These are phyloP conservation scores for Bovichtus diacanthus DNA, from an alignment of 2,797 vertebrate species.

Conservation along the genomic window DNA sequence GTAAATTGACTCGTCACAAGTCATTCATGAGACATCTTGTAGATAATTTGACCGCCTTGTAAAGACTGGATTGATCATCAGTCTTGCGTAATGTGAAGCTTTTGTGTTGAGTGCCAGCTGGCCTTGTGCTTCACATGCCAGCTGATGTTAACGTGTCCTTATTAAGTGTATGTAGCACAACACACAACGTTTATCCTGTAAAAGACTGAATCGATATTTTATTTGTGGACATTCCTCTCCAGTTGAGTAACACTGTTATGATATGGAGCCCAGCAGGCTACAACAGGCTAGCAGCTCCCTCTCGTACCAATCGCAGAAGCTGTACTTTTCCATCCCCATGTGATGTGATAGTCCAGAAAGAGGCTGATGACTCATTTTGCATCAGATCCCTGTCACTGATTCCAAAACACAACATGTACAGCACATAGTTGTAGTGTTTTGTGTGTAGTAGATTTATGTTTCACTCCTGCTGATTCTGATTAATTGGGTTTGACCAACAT, in stretches of 20 bases:
- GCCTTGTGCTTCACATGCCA: neutral
- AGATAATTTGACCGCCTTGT: neutral
- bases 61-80: slow-evolving; percentile 11
- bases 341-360: neutral
- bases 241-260: slow-evolving; percentile 5
- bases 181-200: neutral
- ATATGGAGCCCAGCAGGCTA: slow-evolving; percentile 53
- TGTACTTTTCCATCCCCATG: slow-evolving; percentile 58
- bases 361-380: slow-evolving; percentile 26
- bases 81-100: slow-evolving; percentile 2
- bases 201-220: slow-evolving; percentile 13
- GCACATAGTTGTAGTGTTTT: neutral
- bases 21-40: neutral
- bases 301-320: slow-evolving; percentile 30
- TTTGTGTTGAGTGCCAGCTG: slow-evolving; percentile 1
- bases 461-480: neutral
- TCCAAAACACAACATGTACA: neutral
- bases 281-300: slow-evolving; percentile 57
- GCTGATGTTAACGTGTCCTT: neutral
- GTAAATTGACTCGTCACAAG: neutral
- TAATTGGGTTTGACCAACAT: neutral
- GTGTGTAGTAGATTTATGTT: neutral
- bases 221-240: slow-evolving; percentile 19
- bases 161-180: neutral
- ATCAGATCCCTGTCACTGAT: neutral